Base-by-base conservation (phyloP, 2,797 vertebrate genomes). In the Sebastes matsubarae region DNA sequence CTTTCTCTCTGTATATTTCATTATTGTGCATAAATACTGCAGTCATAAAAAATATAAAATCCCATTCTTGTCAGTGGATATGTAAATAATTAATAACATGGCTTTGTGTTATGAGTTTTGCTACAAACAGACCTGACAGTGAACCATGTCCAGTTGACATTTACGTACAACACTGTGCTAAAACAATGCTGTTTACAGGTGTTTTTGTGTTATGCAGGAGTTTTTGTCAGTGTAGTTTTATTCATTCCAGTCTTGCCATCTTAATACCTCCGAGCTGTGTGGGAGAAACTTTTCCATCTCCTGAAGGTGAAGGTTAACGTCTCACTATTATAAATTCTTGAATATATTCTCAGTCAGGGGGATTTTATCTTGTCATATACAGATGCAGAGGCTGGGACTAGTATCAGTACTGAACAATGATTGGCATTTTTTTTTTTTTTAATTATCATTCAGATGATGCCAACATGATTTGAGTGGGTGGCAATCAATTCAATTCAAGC, bases 401-500 rank as follows among this genome's bases (percentile, higher is more conserved):
- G 16, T 58, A 20, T 64, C 38, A 38, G 59, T 18, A 34, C 54
- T 57, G n/a, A 68, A 74, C 52, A 81, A 46, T 81, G 65, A 81
- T 59, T 69, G 57, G 20, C 46, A 60, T 77, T 68, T 32, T 30
- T 55, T 27, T 50, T 50, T 46, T 52, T 66, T 36, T 57, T 20
- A 74, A 42, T 68, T 61, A 46, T 66, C 13, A 61, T 80, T 86
- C 64, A 70, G 30, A 78, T 79, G 29, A 66, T 79, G 27, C 65
- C 63, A 75, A 29, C 63, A 54, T 81, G 68, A 75, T 76, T 77
- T 80, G 57, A 74, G 66, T 86, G 80, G 78, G 71, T 77, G 61
- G 58, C 50, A 80, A 68, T 80, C 66, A 87, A 67, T 82, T 79
- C 32, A 34, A 82, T 72, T 68, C 60, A 72, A 55, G 42, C 6